phyloP scores from a whole-genome alignment of 2,888 invertebrate genomes.

The Kuschelorhynchus macadamiae region DNA sequence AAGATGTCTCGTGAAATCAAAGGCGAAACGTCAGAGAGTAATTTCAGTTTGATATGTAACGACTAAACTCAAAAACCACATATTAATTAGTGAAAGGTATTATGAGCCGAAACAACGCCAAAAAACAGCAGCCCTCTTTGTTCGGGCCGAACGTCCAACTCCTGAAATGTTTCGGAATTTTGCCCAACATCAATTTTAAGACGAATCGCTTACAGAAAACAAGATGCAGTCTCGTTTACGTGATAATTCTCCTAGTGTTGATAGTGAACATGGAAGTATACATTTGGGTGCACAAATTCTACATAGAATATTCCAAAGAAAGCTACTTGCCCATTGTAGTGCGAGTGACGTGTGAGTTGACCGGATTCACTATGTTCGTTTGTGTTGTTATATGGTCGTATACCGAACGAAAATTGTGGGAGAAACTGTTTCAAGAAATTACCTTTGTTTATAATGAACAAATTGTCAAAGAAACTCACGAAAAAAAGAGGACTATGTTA shows the following conservation, averaged over 20 bases:
- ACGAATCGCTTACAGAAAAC: slow-evolving; percentile 26
- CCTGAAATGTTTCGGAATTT: slow-evolving; percentile 37
- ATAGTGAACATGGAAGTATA: slow-evolving; percentile 35
- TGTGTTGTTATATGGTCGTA: slow-evolving; percentile 38
- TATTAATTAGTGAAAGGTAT: background rate
- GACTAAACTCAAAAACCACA: too few species aligned
- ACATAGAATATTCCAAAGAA: slow-evolving; percentile 37
- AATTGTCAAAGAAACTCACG: slow-evolving; percentile 35
- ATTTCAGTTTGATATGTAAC: too few species aligned
- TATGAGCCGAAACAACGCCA: background rate
- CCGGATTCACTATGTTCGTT: slow-evolving; percentile 37
- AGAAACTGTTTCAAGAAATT: slow-evolving; percentile 37
- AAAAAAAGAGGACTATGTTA: slow-evolving; percentile 22
- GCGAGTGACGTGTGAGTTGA: slow-evolving; percentile 33
- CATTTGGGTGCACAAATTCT: slow-evolving; percentile 45
- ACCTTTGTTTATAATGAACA: slow-evolving; percentile 34
- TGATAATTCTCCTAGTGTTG: slow-evolving; percentile 16
- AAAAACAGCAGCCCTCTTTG: slow-evolving; percentile 3
- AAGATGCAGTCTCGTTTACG: slow-evolving; percentile 26
- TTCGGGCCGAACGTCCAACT: slow-evolving; percentile 40
- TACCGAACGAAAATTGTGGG: slow-evolving; percentile 44
- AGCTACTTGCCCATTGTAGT: slow-evolving; percentile 35
- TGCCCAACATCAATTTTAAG: slow-evolving; percentile 38
- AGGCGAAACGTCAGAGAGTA: too few species aligned
- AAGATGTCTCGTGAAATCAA: too few species aligned